Evolutionary conservation across 2,888 invertebrate species (phyloP).

Genomic region (Tinea trinotella): DNA sequence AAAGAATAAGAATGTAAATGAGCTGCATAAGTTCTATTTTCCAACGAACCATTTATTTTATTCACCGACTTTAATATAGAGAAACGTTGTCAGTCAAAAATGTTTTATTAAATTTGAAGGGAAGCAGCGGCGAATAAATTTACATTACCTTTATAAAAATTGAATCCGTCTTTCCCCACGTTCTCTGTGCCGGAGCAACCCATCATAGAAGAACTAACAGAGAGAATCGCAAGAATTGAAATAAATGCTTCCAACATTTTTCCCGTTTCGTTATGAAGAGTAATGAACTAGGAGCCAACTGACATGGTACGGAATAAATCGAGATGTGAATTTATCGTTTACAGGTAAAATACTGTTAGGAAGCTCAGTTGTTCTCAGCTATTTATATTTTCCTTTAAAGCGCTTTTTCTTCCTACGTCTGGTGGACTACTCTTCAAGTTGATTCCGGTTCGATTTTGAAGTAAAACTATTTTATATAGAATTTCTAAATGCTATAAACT

Average conservation of each 20-base stretch:
- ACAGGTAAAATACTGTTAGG: background rate
- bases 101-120: constrained; percentile 3
- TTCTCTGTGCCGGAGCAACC: constrained; percentile 36
- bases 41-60: too few relatives aligned
- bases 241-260: constrained; percentile 54
- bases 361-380: background rate
- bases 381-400: constrained; percentile 3
- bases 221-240: constrained; percentile 45
- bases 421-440: background rate
- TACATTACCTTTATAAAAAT: constrained; percentile 57
- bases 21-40: too few relatives aligned
- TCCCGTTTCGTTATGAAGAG: constrained; percentile 33
- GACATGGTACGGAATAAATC: constrained; percentile 26
- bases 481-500: too few relatives aligned
- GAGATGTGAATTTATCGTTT: constrained; percentile 23
- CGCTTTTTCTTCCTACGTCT: background rate
- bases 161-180: constrained; percentile 53
- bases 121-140: constrained; percentile 7
- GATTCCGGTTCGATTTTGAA: background rate
- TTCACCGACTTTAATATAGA: background rate
- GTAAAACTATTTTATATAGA: too few relatives aligned
- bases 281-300: constrained; percentile 27
- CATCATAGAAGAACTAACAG: constrained; percentile 27
- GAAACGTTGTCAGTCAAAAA: background rate
- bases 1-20: too few relatives aligned